Evolutionary conservation across 2,797 vertebrate genomes (phyloP), one percentile per base, ranked within the genome.

Genomic region (Sandelia bainsii): DNA sequence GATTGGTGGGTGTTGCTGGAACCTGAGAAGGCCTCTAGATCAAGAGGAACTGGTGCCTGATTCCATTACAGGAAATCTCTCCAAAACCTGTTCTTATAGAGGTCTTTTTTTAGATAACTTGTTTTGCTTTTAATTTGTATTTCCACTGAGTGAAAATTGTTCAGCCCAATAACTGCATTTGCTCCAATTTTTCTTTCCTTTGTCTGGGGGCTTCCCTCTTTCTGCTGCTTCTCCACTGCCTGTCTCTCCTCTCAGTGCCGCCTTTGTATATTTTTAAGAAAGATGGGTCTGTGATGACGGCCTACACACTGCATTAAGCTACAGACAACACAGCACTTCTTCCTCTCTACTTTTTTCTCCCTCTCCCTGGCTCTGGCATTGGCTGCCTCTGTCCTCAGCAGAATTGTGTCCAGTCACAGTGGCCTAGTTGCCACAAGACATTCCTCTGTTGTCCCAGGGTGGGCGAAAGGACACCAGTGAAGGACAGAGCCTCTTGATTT

Each of bases 351-450:
- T 40, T 51, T 32, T 37, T 39, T 19, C 8, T 12, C 23, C 29
- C 37, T 16, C 25, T 50, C 22, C 70, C 67, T 75, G 54, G 29
- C 39, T 79, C 49, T 71, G 62, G 62, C 56, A 66, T 25, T 42
- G 32, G 51, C 61, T 11, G 44, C 45, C 40, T 69, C 71, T 81
- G 8, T 80, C 68, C 80, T 87, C 79, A 78, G 77, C 77, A 45
- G 68, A 87, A 71, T 80, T 77, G 56, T 75, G 82, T 87, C 82
- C 86, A 79, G 85, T 92, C 89, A 90, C 81, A 89, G 81, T 27
- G 59, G 75, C 73, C 72, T 46, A 46, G 75, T 75, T 57, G 70
- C 85, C 73, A 74, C 63, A 69, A 78, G 79, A 62, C 90, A 89
- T 93, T 92, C 89, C 84, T 80, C 45, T 40, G 82, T 80, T 81